Evolutionary conservation across 2,888 invertebrate genomes (phyloP), one percentile per base, ranked within the genome.

Genomic region (Beris chalybata): DNA sequence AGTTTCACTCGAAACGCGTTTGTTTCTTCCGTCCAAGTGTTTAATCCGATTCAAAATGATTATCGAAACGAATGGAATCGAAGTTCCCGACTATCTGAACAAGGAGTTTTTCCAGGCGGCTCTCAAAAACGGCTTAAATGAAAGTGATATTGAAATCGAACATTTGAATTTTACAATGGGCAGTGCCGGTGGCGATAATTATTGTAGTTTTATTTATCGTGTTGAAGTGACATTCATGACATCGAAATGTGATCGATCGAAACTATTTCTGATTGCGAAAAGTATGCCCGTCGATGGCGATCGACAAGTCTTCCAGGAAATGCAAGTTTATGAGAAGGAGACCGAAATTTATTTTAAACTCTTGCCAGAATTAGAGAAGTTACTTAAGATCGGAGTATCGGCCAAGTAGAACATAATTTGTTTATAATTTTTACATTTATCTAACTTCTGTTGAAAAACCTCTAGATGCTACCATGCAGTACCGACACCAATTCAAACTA

Each of bases 291-390:
- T 79, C 4, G 72, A 80, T 4, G 74, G 77, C 5, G 84, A 84
- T 15, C 79, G 79, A 50, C 74, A 76, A 7, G 78, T 82, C 44
- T 77, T 81, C 48, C 82, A 74, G 73, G 83, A 81, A 30, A 50
- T 81, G 44, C 78, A 81, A 4, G 79, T 82, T 11, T 83, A 82
- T 72, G 74, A 79, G 69, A 81, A 80, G 47, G 83, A 83, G 73
- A 78, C 77, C 30, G 78, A 80, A 71, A 82, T 83, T 77, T 83
- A 73, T 53, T 75, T 74, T 12, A 78, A 77, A 72, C 79, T 81
- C 6, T 74, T 83, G 44, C 82, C 82, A 38, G 76, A 77, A 65
- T 73, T 83, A 70, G 79, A 82, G 71, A 75, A 81, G 65, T 32
- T 38, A 29, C 74, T 82, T 43, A 75, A 81, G 52, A 38, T 38